These are phyloP conservation scores for Meloidogyne floridensis DNA, from an alignment of 1,140 invertebrate species.

Conservation along the genomic window DNA sequence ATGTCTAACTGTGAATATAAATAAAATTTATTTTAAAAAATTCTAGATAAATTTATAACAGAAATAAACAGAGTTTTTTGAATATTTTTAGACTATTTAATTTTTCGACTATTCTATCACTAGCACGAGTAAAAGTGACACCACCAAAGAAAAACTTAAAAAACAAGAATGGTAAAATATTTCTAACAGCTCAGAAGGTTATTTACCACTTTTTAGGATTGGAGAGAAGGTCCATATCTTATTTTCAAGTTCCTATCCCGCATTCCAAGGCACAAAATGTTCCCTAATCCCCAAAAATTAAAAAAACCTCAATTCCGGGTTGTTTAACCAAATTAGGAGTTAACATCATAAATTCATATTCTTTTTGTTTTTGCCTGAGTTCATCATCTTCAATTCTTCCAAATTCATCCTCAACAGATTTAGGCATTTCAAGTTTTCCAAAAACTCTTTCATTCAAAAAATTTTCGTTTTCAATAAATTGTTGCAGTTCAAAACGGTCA, in stretches of 20 bases:
- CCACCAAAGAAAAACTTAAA: too few relatives aligned
- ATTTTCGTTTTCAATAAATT: background rate
- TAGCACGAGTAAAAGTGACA: too few relatives aligned
- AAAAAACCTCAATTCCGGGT: constrained; percentile 29
- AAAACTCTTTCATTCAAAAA: background rate
- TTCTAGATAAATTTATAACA: background rate
- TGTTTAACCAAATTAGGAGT: constrained; percentile 5
- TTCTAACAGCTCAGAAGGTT: too few relatives aligned
- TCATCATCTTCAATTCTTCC: constrained; percentile 16
- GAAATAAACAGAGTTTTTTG: too few relatives aligned
- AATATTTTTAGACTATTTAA: too few relatives aligned
- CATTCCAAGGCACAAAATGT: too few relatives aligned
- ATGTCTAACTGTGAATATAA: constrained; percentile 31
- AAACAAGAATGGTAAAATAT: too few relatives aligned
- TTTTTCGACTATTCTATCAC: too few relatives aligned
- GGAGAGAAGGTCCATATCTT: too few relatives aligned
- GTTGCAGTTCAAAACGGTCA: background rate
- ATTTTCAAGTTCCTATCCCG: too few relatives aligned
- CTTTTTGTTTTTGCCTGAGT: background rate
- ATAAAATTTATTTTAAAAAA: constrained; percentile 6
- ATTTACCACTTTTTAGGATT: too few relatives aligned
- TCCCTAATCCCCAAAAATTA: too few relatives aligned
- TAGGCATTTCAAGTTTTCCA: background rate
- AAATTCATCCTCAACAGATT: background rate
- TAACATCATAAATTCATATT: constrained; percentile 19